These are phyloP conservation scores for Drosophila asahinai DNA, from an alignment of 1,140 invertebrate species.

Conservation along the genomic window DNA sequence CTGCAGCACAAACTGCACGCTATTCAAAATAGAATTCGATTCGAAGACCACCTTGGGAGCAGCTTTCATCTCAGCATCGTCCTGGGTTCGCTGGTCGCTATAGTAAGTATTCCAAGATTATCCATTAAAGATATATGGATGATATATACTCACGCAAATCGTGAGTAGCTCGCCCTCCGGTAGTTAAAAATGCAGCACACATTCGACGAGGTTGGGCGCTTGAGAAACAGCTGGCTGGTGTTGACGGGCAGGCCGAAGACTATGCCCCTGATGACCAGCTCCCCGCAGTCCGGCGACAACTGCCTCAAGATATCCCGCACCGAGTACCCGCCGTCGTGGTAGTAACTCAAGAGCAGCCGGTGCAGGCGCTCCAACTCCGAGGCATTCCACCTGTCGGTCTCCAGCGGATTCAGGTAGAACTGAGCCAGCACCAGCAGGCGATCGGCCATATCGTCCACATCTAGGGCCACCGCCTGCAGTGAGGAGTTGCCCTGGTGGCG, in stretches of 20 bases:
- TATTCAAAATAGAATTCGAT: slow-evolving; percentile 73
- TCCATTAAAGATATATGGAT: background rate
- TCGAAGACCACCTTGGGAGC: slow-evolving; percentile 64
- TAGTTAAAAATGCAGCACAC: slow-evolving; percentile 84
- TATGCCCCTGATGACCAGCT: slow-evolving; percentile 69
- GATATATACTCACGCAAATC: slow-evolving; percentile 47
- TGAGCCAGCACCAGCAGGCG: slow-evolving; percentile 62
- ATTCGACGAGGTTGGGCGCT: slow-evolving; percentile 70
- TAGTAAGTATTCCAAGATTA: background rate
- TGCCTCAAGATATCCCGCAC: slow-evolving; percentile 67
- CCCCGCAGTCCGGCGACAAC: slow-evolving; percentile 70
- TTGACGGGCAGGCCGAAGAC: slow-evolving; percentile 68
- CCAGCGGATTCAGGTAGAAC: slow-evolving; percentile 67
- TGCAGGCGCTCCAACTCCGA: slow-evolving; percentile 61
- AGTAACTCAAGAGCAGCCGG: slow-evolving; percentile 60
- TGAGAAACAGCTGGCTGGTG: slow-evolving; percentile 62
- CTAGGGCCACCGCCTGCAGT: slow-evolving; percentile 35
- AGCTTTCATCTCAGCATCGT: slow-evolving; percentile 59
- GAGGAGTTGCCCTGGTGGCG: slow-evolving; percentile 58
- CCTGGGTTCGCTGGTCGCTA: slow-evolving; percentile 36
- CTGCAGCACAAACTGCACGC: slow-evolving; percentile 78
- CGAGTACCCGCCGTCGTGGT: slow-evolving; percentile 64
- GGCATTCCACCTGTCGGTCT: slow-evolving; percentile 42
- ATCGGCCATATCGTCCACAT: slow-evolving; percentile 56
- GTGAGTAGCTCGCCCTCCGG: slow-evolving; percentile 57